Percentiles rank a stretch among this genome's conserved stretches.
Conservation (phyloP, 2,888 invertebrate species). For the Papilio gigon region DNA sequence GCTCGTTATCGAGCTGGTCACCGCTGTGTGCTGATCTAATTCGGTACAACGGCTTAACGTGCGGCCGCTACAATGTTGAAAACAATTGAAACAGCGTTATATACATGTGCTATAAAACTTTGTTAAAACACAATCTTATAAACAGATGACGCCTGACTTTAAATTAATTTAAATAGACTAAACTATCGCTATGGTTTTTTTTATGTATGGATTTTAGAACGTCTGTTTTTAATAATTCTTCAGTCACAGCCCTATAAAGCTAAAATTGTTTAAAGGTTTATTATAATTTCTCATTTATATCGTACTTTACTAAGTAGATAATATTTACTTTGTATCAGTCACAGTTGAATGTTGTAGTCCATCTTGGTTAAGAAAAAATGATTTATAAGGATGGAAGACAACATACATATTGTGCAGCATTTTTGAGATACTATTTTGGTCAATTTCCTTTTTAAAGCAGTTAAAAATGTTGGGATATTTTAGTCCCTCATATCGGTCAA, state of each 20-base stretch:
- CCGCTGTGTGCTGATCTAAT: conserved; percentile 70
- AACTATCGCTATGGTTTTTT: background rate
- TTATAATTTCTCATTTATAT: no score
- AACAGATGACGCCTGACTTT: background rate
- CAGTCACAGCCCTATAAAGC: no score
- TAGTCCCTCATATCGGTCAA: conserved; percentile 16
- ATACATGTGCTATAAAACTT: conserved; percentile 2
- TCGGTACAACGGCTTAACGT: conserved; percentile 55
- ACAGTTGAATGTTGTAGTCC: background rate
- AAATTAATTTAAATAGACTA: background rate
- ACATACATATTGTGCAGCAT: background rate
- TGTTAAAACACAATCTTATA: background rate
- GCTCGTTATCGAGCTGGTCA: conserved; percentile 64
- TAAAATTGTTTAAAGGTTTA: no score
- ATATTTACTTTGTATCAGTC: background rate
- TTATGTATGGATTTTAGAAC: no score
- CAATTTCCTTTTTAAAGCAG: background rate
- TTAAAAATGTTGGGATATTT: conserved; percentile 4
- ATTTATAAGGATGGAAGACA: background rate
- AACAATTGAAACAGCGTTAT: background rate
- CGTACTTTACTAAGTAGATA: no score
- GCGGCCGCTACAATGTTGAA: conserved; percentile 38
- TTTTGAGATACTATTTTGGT: background rate
- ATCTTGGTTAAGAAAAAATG: background rate
- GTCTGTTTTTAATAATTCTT: no score